Evolutionary conservation across 2,113 vertebrate species (phyloP).

Genomic region (Dromaius novaehollandiae): DNA sequence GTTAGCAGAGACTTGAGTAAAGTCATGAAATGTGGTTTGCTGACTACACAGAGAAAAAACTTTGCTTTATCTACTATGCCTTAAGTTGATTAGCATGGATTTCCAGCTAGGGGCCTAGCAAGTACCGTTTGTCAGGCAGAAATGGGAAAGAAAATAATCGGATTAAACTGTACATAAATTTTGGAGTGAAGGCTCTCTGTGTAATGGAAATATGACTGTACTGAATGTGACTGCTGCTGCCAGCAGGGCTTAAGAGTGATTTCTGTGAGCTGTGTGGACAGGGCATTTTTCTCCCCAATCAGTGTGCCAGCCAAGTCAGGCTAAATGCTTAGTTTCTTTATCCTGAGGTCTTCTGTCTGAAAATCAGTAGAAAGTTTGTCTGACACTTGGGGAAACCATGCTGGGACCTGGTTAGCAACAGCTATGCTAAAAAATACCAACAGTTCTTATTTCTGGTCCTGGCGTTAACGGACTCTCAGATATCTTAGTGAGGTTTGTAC

Average conservation of each 20-base stretch:
- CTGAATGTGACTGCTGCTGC: slow-evolving; percentile 20
- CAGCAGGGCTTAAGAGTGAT: background rate
- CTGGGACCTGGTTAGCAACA: background rate
- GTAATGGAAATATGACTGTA: background rate
- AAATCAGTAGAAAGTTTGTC: background rate
- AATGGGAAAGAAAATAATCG: slow-evolving; percentile 39
- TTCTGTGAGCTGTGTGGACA: background rate
- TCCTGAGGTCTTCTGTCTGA: background rate
- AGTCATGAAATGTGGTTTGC: slow-evolving; percentile 39
- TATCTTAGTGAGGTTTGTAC: background rate
- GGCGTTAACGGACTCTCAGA: background rate
- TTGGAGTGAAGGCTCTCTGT: background rate
- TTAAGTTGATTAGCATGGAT: slow-evolving; percentile 69
- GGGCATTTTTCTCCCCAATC: background rate
- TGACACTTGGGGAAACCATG: background rate
- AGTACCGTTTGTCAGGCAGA: slow-evolving; percentile 40
- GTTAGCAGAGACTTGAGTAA: background rate
- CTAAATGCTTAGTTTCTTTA: background rate
- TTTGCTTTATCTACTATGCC: background rate
- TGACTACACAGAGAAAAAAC: slow-evolving; percentile 43
- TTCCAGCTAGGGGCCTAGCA: slow-evolving; percentile 45
- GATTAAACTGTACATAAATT: slow-evolving; percentile 50
- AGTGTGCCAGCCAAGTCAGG: background rate
- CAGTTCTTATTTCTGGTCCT: background rate
- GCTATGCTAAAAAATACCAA: background rate